phyloP scores from a whole-genome alignment of 2,888 invertebrate genomes.

The Cephus pulcher region DNA sequence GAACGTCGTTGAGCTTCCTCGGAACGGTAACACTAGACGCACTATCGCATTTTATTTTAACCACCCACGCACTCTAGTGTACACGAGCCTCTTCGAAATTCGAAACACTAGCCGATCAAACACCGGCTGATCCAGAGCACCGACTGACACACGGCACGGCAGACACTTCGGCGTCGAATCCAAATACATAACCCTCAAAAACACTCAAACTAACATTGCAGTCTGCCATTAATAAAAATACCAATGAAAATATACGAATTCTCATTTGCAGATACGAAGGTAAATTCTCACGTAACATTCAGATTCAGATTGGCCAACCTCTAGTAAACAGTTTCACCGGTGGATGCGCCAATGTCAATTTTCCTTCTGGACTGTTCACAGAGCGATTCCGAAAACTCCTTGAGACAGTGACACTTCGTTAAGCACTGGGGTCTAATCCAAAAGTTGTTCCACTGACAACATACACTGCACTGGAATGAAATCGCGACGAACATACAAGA shows the following conservation, averaged over 20 bases:
- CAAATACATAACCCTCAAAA: neutral
- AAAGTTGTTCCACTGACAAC: neutral
- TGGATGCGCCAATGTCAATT: neutral
- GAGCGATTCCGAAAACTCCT: neutral
- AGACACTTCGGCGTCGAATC: neutral
- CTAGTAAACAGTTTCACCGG: neutral
- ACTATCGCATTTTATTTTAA: neutral
- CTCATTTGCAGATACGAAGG: neutral
- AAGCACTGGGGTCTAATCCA: neutral
- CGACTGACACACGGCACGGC: neutral
- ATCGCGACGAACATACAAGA: neutral
- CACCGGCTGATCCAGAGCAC: neutral
- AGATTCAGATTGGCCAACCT: neutral
- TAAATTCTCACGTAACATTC: neutral
- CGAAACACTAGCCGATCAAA: neutral
- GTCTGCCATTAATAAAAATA: neutral
- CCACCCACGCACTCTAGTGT: slow-evolving; percentile 3
- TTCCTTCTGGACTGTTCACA: neutral
- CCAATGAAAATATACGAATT: neutral
- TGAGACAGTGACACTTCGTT: neutral
- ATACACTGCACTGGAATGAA: neutral
- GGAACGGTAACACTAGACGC: neutral
- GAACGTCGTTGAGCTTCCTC: neutral
- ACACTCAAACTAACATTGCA: neutral
- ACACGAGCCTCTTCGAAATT: neutral